A percentile compares a stretch with the other conserved stretches of the same genome.
phyloP scores from a whole-genome alignment of 2,888 invertebrate genomes.

The Palloptera scutellata region DNA sequence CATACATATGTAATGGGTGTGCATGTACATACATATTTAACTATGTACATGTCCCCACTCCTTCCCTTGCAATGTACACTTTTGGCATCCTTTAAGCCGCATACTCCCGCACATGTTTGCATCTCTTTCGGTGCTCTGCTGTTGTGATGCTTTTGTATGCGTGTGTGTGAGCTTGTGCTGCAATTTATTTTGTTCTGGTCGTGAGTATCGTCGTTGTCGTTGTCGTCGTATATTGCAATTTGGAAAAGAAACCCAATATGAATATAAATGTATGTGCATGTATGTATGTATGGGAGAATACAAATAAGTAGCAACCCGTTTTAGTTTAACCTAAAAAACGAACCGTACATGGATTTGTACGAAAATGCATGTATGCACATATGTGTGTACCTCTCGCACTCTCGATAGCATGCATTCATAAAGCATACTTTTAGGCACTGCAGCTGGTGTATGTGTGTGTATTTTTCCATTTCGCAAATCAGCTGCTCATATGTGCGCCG shows the following conservation, averaged over 20 bases:
- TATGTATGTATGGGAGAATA: too few relatives aligned
- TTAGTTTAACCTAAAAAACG: conserved; percentile 11
- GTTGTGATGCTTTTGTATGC: background rate
- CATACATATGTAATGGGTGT: background rate
- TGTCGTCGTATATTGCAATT: too few relatives aligned
- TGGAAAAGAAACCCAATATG: too few relatives aligned
- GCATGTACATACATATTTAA: conserved; percentile 6
- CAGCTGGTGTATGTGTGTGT: background rate
- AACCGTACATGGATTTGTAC: conserved; percentile 1
- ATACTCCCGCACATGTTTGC: too few relatives aligned
- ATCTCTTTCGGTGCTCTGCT: too few relatives aligned
- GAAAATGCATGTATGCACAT: conserved; percentile 6
- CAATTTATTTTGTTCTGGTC: too few relatives aligned
- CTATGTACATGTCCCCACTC: background rate
- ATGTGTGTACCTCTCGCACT: background rate
- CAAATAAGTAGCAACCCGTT: too few relatives aligned
- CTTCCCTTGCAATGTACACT: background rate
- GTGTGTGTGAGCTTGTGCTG: conserved; percentile 11
- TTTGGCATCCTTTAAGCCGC: too few relatives aligned
- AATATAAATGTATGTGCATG: too few relatives aligned
- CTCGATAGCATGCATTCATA: conserved; percentile 18
- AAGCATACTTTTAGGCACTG: conserved; percentile 50
- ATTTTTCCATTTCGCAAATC: conserved; percentile 2
- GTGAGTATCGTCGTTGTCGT: too few relatives aligned
- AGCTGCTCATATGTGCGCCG: background rate